phyloP scores from a whole-genome alignment of 2,888 invertebrate genomes.

The Cosmia trapezina region DNA sequence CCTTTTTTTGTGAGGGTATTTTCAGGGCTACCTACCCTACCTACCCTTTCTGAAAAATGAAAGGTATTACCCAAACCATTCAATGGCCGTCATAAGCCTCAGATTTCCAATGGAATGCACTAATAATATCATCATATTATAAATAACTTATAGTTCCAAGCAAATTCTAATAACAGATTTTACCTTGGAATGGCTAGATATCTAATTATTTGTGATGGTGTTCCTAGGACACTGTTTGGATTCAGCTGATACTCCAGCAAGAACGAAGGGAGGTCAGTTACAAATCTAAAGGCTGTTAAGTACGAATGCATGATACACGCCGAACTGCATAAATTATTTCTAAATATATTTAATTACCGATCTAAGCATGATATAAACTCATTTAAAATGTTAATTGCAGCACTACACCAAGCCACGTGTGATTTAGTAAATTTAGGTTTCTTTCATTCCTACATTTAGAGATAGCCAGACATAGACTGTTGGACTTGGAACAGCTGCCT shows the following conservation, averaged over 20 bases:
- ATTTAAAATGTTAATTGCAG: conserved; percentile 17
- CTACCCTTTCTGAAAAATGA: neutral
- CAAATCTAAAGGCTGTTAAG: conserved; percentile 22
- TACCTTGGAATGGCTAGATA: conserved; percentile 1
- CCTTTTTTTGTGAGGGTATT: neutral
- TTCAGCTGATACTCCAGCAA: conserved; percentile 77
- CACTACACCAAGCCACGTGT: conserved; percentile 59
- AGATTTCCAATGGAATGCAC: neutral
- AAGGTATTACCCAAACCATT: neutral
- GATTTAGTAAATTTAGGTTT: conserved; percentile 32
- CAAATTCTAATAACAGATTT: neutral
- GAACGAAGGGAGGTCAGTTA: conserved; percentile 68
- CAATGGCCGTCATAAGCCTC: neutral
- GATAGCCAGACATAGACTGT: neutral
- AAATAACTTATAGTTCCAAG: neutral
- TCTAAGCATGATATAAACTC: conserved; percentile 40
- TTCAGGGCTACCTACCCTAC: neutral
- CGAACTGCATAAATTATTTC: conserved; percentile 13
- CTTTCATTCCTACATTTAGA: conserved; percentile 5
- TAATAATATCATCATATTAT: too few species aligned
- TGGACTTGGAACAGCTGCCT: neutral
- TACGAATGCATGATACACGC: conserved; percentile 63
- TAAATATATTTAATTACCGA: conserved; percentile 1
- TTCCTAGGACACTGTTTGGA: conserved; percentile 85
- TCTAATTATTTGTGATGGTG: conserved; percentile 58